Conservation (phyloP, 2,888 invertebrate genomes). For the Bedellia somnulentella region DNA sequence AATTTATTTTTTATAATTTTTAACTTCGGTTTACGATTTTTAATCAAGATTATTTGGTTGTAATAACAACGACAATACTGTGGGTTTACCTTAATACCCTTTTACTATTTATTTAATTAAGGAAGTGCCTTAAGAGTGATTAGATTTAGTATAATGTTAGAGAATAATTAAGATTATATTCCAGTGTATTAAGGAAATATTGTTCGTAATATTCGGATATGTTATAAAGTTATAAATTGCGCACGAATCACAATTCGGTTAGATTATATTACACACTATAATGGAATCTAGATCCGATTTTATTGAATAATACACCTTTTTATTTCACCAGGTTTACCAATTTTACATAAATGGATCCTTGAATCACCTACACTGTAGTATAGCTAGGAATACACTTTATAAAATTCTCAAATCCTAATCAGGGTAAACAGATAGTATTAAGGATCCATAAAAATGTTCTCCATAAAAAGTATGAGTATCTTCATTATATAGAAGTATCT, state of each 20-base stretch:
- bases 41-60: not conserved
- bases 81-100: too few species aligned
- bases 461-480: too few species aligned
- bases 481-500: too few species aligned
- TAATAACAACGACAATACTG: not conserved
- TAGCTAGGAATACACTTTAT: too few species aligned
- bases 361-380: too few species aligned
- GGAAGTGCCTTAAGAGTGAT: constrained; percentile 7
- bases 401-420: too few species aligned
- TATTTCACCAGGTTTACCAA: not conserved
- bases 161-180: not conserved
- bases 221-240: not conserved
- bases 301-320: not conserved
- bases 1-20: not conserved
- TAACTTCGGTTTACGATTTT: not conserved
- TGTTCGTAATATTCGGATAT: not conserved
- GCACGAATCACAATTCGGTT: not conserved
- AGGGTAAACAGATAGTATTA: too few species aligned
- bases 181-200: not conserved
- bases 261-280: not conserved
- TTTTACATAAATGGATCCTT: not conserved
- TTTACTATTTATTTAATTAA: constrained; percentile 4
- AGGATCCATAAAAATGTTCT: too few species aligned
- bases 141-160: constrained; percentile 5
- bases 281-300: not conserved